Base-by-base conservation (phyloP, 2,888 invertebrate species). In the Drosophila melanosoma region DNA sequence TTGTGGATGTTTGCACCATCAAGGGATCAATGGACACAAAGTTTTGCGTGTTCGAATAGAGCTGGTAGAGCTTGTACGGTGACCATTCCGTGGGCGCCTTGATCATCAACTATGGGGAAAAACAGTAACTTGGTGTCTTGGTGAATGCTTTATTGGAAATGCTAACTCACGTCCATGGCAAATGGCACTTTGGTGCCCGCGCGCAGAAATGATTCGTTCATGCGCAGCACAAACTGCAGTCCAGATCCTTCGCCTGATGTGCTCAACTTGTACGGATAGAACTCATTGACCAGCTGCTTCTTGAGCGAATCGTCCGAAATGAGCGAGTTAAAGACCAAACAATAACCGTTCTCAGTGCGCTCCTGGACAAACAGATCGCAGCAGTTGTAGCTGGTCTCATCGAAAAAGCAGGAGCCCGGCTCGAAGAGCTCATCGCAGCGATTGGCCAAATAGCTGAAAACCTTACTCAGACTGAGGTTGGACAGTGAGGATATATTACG, bases 261-360 rank as follows among this genome's bases (percentile, higher is more conserved):
- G 35, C 91, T 90, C 11, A 87, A 77, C 49, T 84, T 87, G 56
- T 74, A 82, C 0, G 92, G 92, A 80, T 92, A 92, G 17, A 82
- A 87, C 1, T 67, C 64, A 26, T 87, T 89, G 29, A 79, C 69
- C 2, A 83, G 26, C 61, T 76, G 69, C 54, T 83, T 91, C 49
- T 91, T 91, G 36, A 63, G 76, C 2, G 92, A 91, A 15, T 87
- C 78, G 0, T 83, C 81, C 17, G 92, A 91, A 3, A 91, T 81
- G 26, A 91, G 82, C 0, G 94, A 94, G 80, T 94, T 94, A 82
- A 94, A 94, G 0, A 94, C 92, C 85, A 93, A 90, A 60, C 94
- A 94, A 33, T 38, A 36, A 0, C 94, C 94, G 53, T 90, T 91
- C 36, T 93, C 92, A 1, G 93, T 93, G 64, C 83, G 90, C 75